These are phyloP conservation scores for Taenaris catops DNA, from an alignment of 2,888 invertebrate genomes.

Conservation along the genomic window DNA sequence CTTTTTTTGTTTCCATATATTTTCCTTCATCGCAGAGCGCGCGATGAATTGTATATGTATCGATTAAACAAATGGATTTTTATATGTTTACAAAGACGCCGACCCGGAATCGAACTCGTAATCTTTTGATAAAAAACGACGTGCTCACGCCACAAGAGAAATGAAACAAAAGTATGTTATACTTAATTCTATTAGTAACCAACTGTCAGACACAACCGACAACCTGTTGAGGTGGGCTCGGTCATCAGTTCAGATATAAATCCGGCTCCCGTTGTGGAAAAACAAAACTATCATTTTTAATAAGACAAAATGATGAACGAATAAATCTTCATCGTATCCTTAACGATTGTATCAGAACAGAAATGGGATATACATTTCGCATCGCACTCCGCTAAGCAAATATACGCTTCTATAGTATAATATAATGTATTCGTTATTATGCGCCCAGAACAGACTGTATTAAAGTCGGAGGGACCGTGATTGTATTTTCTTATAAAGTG, in stretches of 20 bases:
- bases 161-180: no score
- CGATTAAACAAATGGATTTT: no score
- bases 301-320: conserved; percentile 55
- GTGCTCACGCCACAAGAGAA: no score
- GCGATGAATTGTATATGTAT: no score
- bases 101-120: no score
- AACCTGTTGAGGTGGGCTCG: conserved; percentile 14
- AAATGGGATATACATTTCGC: conserved; percentile 33
- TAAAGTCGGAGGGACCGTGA: conserved; percentile 47
- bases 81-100: no score
- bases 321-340: conserved; percentile 54
- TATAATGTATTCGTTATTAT: conserved; percentile 61
- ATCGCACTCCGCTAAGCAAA: conserved; percentile 40
- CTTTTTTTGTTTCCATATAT: no score
- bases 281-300: conserved; percentile 49
- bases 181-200: no score
- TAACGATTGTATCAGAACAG: conserved; percentile 49
- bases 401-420: conserved; percentile 31
- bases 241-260: conserved; percentile 23
- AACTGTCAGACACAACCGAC: no score
- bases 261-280: conserved; percentile 25
- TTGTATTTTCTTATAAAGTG: conserved; percentile 69
- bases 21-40: no score
- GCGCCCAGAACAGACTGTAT: conserved; percentile 51
- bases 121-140: no score